A percentile compares a stretch with the other conserved stretches of the same genome.
Conservation (phyloP, 2,888 invertebrate species). For the Amblyjoppa proteus region DNA sequence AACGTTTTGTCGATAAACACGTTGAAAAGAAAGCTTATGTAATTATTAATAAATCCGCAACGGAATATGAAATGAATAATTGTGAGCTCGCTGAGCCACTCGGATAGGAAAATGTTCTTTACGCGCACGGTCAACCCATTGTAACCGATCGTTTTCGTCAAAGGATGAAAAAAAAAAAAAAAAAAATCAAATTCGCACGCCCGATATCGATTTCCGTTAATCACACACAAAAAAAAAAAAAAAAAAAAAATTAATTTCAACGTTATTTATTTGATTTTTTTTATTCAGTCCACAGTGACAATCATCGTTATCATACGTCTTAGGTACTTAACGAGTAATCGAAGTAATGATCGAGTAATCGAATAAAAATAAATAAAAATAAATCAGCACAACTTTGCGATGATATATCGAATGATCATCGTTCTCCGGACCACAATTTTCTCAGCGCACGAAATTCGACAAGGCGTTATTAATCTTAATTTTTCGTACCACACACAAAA, state of each 20-base stretch:
- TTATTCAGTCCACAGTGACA: conserved; percentile 7
- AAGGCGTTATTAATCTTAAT: neutral
- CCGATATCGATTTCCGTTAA: neutral
- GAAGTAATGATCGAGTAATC: neutral
- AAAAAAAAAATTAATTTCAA: neutral
- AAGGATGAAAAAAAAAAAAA: conserved; percentile 8
- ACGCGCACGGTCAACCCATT: conserved; percentile 53
- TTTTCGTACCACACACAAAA: neutral
- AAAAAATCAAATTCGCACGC: neutral
- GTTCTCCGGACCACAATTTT: conserved; percentile 29
- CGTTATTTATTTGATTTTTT: neutral
- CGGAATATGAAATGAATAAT: conserved; percentile 25
- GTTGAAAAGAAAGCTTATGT: conserved; percentile 34
- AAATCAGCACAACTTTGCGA: conserved; percentile 60
- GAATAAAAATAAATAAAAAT: neutral
- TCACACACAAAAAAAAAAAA: conserved; percentile 1
- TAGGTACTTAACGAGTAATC: neutral
- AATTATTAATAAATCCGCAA: conserved; percentile 37
- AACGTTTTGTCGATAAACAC: conserved; percentile 41
- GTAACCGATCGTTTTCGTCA: conserved; percentile 61
- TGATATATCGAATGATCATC: conserved; percentile 48
- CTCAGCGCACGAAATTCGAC: conserved; percentile 52
- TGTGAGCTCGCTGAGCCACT: conserved; percentile 32
- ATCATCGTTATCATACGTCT: conserved; percentile 9
- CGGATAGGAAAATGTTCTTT: conserved; percentile 18